Evolutionary conservation across 2,797 vertebrate species (phyloP).

Genomic region (Tokudaia tokunoshimensis): DNA sequence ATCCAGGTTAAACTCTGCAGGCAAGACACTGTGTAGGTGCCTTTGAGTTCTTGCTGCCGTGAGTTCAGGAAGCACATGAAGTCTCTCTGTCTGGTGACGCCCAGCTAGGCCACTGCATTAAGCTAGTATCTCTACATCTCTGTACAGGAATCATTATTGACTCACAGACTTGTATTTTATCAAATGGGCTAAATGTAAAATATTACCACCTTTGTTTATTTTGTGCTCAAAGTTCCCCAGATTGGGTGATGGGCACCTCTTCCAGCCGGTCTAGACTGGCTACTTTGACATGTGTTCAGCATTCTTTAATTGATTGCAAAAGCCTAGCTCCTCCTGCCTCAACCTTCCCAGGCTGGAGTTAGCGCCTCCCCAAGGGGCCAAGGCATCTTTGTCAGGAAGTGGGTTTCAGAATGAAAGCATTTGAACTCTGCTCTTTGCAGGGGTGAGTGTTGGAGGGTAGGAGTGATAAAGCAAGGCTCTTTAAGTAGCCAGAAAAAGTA

Average conservation of each 20-base stretch:
- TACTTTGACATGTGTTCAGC: not conserved
- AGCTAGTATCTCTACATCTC: not conserved
- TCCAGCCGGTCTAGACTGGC: not conserved
- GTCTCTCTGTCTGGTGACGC: rapidly evolving
- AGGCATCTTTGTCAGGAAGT: not conserved
- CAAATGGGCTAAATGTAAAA: not conserved
- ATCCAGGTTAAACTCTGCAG: not conserved
- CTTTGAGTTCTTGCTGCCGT: not conserved
- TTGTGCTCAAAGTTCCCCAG: not conserved
- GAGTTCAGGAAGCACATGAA: not conserved
- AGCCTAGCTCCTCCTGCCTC: not conserved
- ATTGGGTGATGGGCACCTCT: not conserved
- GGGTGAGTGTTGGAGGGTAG: no score
- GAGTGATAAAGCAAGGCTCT: no score
- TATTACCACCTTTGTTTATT: not conserved
- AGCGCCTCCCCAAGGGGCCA: not conserved
- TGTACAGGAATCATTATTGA: not conserved
- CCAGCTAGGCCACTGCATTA: no score
- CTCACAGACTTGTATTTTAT: not conserved
- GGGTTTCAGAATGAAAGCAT: not conserved
- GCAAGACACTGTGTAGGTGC: not conserved
- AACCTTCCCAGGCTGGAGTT: not conserved
- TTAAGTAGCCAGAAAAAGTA: not conserved
- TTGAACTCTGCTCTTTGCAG: not conserved
- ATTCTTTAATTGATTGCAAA: not conserved